These are phyloP conservation scores for Falco rusticolus DNA, from an alignment of 2,797 vertebrate genomes.

Conservation along the genomic window DNA sequence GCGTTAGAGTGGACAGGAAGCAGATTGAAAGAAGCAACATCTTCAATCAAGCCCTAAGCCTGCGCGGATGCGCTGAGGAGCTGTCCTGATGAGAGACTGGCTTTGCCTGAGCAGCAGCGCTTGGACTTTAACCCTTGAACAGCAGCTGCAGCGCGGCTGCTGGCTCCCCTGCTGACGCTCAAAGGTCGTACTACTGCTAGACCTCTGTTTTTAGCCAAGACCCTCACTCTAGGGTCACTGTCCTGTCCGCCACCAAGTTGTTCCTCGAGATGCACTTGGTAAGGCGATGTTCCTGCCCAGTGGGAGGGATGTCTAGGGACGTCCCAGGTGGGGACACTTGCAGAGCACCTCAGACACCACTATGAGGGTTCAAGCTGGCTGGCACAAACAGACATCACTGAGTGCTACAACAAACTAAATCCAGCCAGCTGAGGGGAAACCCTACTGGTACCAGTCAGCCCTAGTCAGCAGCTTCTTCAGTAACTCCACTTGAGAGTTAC, in stretches of 20 bases:
- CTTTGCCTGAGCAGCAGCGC: slow-evolving; percentile 72
- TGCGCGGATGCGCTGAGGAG: slow-evolving; percentile 62
- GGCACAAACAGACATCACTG: not conserved
- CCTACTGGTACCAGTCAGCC: not conserved
- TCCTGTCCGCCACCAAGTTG: fast-evolving
- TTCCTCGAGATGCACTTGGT: not conserved
- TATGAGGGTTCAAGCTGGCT: not conserved
- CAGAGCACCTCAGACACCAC: not conserved
- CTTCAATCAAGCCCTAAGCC: slow-evolving; percentile 77
- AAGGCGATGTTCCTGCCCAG: not conserved
- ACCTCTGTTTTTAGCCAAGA: not conserved
- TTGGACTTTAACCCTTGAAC: slow-evolving; percentile 45
- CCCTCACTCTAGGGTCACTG: not conserved
- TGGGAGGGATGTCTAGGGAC: not conserved
- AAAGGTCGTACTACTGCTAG: not conserved
- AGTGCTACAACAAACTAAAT: not conserved
- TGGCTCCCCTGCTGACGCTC: not conserved
- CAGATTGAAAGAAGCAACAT: slow-evolving; percentile 74
- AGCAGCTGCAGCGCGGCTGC: not conserved
- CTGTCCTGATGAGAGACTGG: slow-evolving; percentile 69
- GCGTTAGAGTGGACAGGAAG: slow-evolving; percentile 70
- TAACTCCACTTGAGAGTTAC: not conserved
- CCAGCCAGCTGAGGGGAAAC: not conserved
- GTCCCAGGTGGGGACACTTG: not conserved
- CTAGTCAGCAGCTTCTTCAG: not conserved